Evolutionary conservation across 2,797 vertebrate species (phyloP), one percentile per base, ranked within the genome.

Genomic region (Cheirogaleus major): DNA sequence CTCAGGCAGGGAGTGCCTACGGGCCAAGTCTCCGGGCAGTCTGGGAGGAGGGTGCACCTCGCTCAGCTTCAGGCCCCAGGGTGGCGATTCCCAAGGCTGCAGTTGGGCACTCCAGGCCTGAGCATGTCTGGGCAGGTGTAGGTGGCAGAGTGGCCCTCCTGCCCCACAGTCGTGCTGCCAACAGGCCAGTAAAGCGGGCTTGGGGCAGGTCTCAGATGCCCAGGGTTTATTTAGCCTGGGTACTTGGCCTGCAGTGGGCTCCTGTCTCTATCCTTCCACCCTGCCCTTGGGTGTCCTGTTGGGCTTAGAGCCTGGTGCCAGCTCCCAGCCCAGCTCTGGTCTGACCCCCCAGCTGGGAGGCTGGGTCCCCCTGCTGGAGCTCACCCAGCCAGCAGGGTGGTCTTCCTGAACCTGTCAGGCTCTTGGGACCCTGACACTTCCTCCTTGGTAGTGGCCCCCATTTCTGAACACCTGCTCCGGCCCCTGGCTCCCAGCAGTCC

Each of bases 301-400:
- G 10, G 41, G 17, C 1, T 7, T n/a, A 5, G 1, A 27, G 69
- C 32, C 70, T 45, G 32, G 20, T 76, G 43, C 45, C 2, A 0
- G 5, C 45, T 35, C 41, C 43, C 7, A 18, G 32, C 30, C 55
- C 22, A 25, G 27, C 35, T 43, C 59, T n/a, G 30, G 38, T 72
- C 61, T 67, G n/a, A 59, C 11, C 17, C 25, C 52, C 50, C 27
- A 72, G 10, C 55, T 59, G 61, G 41, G 92, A 38, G 75, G 55
- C 70, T 25, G 13, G n/a, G 22, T 45, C 15, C 32, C 30, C 55
- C 22, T 30, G 6, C 20, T 11, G 22, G 50, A 7, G 17, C 45
- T 73, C 27, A 6, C 18, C 45, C 43, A 4, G 52, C 27, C 32
- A 15, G 69, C 38, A 43, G 14, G 18, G 67, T 59, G 22, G 65